phyloP scores from a whole-genome alignment of 2,113 vertebrate genomes.

The Podocnemis expansa region DNA sequence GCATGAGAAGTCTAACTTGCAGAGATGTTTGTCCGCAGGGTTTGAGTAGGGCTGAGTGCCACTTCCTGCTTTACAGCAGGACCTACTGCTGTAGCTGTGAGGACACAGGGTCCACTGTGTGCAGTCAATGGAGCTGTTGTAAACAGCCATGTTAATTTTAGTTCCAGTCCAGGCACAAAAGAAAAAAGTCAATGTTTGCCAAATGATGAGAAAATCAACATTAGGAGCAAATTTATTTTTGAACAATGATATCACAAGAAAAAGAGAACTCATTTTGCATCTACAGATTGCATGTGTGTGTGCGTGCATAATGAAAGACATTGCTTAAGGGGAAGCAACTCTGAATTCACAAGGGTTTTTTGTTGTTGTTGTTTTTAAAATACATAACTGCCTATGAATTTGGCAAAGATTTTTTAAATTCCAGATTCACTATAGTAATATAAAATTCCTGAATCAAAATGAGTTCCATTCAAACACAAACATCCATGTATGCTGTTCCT shows the following conservation, averaged over 20 bases:
- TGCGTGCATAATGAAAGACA: not conserved
- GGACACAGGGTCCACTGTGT: accelerated
- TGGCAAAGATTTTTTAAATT: slow-evolving; percentile 32
- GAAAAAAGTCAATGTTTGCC: not conserved
- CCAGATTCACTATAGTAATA: slow-evolving; percentile 47
- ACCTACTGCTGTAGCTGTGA: accelerated
- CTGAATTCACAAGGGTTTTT: not conserved
- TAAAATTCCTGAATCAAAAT: slow-evolving; percentile 48
- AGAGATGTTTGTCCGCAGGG: not conserved
- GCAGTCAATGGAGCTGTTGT: not conserved
- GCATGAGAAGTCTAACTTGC: not conserved
- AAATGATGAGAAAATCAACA: not conserved
- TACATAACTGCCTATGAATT: slow-evolving; percentile 44
- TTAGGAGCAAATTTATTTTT: not conserved
- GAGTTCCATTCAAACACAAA: slow-evolving; percentile 39
- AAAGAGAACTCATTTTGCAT: accelerated
- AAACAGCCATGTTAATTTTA: not conserved
- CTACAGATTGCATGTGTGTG: accelerated
- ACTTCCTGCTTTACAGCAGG: not conserved
- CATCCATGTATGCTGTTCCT: not conserved
- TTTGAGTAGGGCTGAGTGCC: not conserved
- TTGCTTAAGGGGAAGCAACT: not conserved
- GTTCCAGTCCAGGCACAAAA: not conserved
- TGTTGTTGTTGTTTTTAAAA: slow-evolving; percentile 32
- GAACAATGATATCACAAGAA: accelerated